These are phyloP conservation scores for Periphyllus acericola DNA, from an alignment of 2,888 invertebrate species.

Conservation along the genomic window DNA sequence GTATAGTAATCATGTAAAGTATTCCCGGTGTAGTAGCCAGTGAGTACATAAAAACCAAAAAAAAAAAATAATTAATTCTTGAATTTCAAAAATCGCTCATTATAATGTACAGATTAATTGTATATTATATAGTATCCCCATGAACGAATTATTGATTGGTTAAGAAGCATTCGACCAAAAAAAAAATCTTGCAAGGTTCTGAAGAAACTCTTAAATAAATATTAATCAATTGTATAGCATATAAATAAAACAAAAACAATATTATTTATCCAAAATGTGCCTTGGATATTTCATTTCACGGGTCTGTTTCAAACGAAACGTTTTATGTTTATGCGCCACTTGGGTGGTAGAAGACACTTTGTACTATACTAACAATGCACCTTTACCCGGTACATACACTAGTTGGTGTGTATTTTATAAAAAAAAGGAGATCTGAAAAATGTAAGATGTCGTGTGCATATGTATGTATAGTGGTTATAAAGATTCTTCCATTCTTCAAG, in stretches of 20 bases:
- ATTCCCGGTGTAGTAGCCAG: neutral
- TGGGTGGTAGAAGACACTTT: slow-evolving; percentile 32
- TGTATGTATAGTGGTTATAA: neutral
- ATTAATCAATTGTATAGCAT: slow-evolving; percentile 12
- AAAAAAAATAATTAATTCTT: neutral
- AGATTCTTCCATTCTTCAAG: neutral
- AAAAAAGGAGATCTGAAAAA: neutral
- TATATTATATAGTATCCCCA: neutral
- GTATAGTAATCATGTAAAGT: neutral
- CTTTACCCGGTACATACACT: neutral
- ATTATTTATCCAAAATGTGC: slow-evolving; percentile 8
- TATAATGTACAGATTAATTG: neutral
- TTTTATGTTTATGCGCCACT: slow-evolving; percentile 33
- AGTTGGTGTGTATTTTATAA: neutral
- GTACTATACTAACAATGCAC: neutral
- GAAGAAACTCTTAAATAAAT: neutral
- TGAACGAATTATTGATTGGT: neutral
- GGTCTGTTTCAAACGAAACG: slow-evolving; percentile 26
- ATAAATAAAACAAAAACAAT: slow-evolving; percentile 22
- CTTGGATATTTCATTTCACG: slow-evolving; percentile 26
- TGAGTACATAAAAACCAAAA: too few relatives aligned
- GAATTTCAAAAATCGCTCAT: neutral
- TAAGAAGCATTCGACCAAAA: neutral
- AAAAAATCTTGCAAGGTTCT: neutral
- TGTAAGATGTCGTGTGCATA: too few relatives aligned